A percentile compares a stretch with the other conserved stretches of the same genome.
Evolutionary conservation across 2,888 invertebrate genomes (phyloP).

Genomic region (Ectobius pallidus): DNA sequence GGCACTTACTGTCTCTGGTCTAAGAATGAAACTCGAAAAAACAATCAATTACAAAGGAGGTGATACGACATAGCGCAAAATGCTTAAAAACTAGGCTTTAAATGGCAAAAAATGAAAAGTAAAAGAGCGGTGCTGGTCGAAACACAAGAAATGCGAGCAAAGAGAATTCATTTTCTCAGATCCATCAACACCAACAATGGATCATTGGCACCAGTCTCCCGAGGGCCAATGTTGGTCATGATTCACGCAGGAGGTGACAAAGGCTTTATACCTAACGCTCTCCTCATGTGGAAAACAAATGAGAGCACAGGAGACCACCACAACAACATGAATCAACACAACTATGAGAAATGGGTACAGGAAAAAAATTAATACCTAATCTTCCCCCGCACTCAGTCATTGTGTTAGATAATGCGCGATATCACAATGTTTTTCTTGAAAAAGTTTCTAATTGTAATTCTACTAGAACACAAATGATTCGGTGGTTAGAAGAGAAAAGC

Average conservation of each 20-base stretch:
- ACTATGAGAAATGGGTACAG: not conserved
- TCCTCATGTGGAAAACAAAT: conserved; percentile 46
- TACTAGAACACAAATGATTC: not conserved
- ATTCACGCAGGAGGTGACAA: not conserved
- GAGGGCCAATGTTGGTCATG: no score
- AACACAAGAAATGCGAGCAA: no score
- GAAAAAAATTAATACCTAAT: not conserved
- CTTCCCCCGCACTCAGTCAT: not conserved
- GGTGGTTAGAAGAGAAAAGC: not conserved
- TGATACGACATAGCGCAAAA: no score
- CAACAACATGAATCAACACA: conserved; percentile 50
- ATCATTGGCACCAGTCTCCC: no score
- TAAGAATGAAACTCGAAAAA: no score
- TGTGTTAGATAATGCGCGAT: not conserved
- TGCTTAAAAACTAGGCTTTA: no score
- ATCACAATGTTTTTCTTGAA: not conserved
- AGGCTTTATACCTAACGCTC: not conserved
- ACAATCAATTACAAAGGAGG: no score
- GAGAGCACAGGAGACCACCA: conserved; percentile 54
- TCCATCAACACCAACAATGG: no score
- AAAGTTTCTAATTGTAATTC: not conserved
- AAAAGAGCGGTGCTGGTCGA: no score
- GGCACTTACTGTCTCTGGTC: no score
- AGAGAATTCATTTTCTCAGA: no score
- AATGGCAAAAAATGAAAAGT: no score